Evolutionary conservation across 2,797 vertebrate genomes (phyloP), one percentile per base, ranked within the genome.

Genomic region (Coccyzus lansbergi): DNA sequence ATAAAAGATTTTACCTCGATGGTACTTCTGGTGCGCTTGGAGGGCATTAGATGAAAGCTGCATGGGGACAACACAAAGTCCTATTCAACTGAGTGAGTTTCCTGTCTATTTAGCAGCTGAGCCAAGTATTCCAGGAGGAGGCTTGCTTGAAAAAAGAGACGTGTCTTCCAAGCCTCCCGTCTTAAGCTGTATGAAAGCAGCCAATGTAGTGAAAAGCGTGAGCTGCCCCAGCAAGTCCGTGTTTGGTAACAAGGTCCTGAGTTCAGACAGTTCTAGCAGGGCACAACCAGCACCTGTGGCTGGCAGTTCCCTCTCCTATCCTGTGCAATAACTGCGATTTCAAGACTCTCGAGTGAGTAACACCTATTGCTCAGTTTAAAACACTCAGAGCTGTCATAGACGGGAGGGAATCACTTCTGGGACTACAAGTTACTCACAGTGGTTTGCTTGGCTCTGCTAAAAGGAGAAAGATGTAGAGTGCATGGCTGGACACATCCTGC

Each of bases 91-190:
- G 48, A 84, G 55, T 46, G 48, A 52, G 21, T 60, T 89, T 92
- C 92, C 75, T 71, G 44, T 72, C 86, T 82, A 3, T 88, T 90
- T 80, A 90, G 64, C 13, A 9, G 56, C 14, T 14, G 28, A 95
- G 62, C 20, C 79, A 70, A 71, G 56, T 58, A 67, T 74, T 89
- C 75, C 82, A 78, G 83, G 78, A 93, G 72, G 46, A 78, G 44
- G 26, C 26, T 68, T 4, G 3, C 52, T 80, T 85, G 72, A 49
- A 70, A 85, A 42, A 74, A 80, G 49, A 48, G 40, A 60, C 38
- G 21, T 29, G 90, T 82, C 82, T 87, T 94, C 94, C 83, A 87
- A 91, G 42, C 26, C 75, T 81, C 69, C 44, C 67, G 46, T 72
- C 65, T 88, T 67, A 67, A 51, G 29, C 55, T 3, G 1, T 20